phyloP scores from a whole-genome alignment of 1,140 invertebrate species.

The Neodiprion pinetum region DNA sequence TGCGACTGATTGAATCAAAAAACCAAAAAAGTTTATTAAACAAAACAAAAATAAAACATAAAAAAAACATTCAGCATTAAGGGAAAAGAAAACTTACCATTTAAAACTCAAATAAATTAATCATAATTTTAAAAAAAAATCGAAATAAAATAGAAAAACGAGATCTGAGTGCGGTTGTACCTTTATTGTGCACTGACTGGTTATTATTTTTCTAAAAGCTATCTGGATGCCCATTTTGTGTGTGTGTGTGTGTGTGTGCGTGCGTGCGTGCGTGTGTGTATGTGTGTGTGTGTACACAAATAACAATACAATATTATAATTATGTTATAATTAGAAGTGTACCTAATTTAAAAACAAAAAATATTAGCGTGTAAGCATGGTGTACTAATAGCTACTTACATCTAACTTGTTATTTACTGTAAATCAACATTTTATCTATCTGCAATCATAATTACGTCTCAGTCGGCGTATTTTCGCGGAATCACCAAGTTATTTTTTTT shows the following conservation, averaged over 20 bases:
- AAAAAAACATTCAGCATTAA: no score
- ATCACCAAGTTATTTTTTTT: background rate
- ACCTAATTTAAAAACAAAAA: background rate
- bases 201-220: background rate
- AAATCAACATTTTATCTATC: constrained; percentile 19
- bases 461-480: background rate
- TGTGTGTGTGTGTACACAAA: background rate
- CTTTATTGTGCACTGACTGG: background rate
- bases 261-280: no score
- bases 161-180: constrained; percentile 1
- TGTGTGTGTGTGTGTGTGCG: no score
- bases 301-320: background rate
- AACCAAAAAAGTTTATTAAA: no score
- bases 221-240: background rate
- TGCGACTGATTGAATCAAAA: no score
- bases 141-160: background rate
- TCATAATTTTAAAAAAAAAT: background rate
- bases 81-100: no score
- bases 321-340: background rate
- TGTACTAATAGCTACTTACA: constrained; percentile 15
- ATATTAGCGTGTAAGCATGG: constrained; percentile 10
- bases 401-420: constrained; percentile 13
- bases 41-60: no score
- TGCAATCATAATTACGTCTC: constrained; percentile 18
- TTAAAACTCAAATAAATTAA: no score